Evolutionary conservation across 2,797 vertebrate species (phyloP).

Genomic region (Esox lucius): DNA sequence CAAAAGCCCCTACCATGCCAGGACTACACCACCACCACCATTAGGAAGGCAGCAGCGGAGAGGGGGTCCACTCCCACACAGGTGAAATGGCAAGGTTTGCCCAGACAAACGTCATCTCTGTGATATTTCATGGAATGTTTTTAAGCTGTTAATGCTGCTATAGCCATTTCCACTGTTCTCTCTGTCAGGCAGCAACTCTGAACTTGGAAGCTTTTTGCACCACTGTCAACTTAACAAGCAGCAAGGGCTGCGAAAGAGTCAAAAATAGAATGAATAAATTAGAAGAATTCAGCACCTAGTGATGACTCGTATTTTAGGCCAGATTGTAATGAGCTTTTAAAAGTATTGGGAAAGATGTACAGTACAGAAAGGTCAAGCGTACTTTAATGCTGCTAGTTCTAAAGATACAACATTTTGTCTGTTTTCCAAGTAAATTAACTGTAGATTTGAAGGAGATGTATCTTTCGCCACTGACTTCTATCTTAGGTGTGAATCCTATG

Average conservation of each 20-base stretch:
- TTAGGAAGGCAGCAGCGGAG: constrained; percentile 4
- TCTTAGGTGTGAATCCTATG: too few relatives aligned
- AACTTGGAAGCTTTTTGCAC: constrained; percentile 3
- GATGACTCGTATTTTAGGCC: background rate
- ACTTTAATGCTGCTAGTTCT: too few relatives aligned
- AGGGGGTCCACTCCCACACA: constrained; percentile 20
- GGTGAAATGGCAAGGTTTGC: constrained; percentile 30
- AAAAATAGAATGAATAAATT: background rate
- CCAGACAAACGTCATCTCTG: constrained; percentile 23
- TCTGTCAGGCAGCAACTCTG: constrained; percentile 22
- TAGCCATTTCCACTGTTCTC: background rate
- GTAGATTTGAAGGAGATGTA: too few relatives aligned
- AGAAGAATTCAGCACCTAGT: background rate
- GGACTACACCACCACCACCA: constrained; percentile 3
- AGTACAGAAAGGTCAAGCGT: too few relatives aligned
- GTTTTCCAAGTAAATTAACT: too few relatives aligned
- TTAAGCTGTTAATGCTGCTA: background rate
- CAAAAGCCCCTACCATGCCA: constrained; percentile 10
- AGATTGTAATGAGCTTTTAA: background rate
- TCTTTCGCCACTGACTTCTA: too few relatives aligned
- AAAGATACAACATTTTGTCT: too few relatives aligned
- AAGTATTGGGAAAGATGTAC: background rate
- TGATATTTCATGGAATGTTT: constrained; percentile 15
- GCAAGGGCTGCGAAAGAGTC: background rate
- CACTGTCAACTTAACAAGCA: constrained; percentile 4